Evolutionary conservation across 2,113 vertebrate genomes (phyloP).

Genomic region (Willisornis vidua): DNA sequence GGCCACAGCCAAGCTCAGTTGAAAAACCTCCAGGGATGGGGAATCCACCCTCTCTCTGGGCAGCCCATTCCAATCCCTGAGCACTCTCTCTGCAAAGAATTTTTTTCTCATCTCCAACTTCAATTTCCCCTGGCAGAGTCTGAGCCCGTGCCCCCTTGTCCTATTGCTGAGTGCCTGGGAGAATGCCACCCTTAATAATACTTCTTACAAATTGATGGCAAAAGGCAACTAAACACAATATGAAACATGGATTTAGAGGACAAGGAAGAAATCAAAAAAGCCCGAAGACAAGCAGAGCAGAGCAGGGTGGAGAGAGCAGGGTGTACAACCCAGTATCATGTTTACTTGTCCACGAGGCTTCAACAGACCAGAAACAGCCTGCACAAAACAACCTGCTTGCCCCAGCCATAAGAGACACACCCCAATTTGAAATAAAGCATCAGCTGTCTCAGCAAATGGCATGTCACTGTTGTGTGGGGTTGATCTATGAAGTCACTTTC

Average conservation of each 20-base stretch:
- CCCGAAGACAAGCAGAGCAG: background rate
- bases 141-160: too few relatives aligned
- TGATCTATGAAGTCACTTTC: conserved; percentile 30
- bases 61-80: too few relatives aligned
- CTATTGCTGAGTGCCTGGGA: background rate
- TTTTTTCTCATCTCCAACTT: too few relatives aligned
- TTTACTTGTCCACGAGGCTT: background rate
- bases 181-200: background rate
- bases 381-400: background rate
- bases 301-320: background rate
- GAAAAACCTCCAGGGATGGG: too few relatives aligned
- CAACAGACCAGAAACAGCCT: background rate
- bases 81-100: too few relatives aligned
- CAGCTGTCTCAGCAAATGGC: background rate
- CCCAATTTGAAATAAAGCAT: background rate
- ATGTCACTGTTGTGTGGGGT: background rate
- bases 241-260: background rate
- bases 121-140: too few relatives aligned
- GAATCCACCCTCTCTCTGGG: too few relatives aligned
- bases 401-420: background rate
- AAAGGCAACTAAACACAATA: background rate
- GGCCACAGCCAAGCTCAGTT: too few relatives aligned
- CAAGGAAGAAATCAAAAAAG: background rate
- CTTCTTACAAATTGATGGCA: background rate
- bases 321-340: background rate